Conservation (phyloP, 2,888 invertebrate species). For the Conistra vaccinii region DNA sequence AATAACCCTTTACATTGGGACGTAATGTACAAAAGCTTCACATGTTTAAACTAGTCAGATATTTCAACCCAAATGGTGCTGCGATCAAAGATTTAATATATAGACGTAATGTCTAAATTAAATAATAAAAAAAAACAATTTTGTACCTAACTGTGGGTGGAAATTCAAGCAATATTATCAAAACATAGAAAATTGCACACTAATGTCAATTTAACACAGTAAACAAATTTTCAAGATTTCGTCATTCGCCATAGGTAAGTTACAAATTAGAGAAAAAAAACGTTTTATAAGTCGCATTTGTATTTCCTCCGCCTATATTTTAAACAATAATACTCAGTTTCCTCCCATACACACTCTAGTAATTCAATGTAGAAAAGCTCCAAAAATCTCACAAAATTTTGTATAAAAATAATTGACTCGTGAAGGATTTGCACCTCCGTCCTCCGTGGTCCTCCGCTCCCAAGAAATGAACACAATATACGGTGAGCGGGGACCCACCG, state of each 20-base stretch:
- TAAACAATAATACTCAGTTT: not conserved
- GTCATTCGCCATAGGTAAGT: not conserved
- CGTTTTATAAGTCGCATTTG: too few relatives aligned
- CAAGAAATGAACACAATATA: conserved; percentile 40
- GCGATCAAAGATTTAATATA: not conserved
- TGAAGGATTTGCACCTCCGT: conserved; percentile 57
- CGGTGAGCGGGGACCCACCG: conserved; percentile 49
- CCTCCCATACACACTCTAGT: too few relatives aligned
- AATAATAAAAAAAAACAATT: too few relatives aligned
- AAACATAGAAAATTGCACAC: not conserved
- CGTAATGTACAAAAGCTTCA: not conserved
- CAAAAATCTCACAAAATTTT: too few relatives aligned
- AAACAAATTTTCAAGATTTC: not conserved
- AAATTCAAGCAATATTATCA: not conserved
- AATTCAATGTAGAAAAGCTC: not conserved
- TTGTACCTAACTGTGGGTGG: not conserved
- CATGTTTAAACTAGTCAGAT: not conserved
- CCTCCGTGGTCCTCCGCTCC: conserved; percentile 50
- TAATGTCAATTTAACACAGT: not conserved
- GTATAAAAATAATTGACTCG: too few relatives aligned
- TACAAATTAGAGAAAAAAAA: not conserved
- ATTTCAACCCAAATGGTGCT: not conserved
- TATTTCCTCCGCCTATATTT: not conserved
- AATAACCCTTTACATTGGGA: not conserved
- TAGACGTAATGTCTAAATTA: not conserved